Percentiles rank a stretch among this genome's conserved stretches.
Conservation (phyloP, 2,797 vertebrate genomes). For the Valencia hispanica region DNA sequence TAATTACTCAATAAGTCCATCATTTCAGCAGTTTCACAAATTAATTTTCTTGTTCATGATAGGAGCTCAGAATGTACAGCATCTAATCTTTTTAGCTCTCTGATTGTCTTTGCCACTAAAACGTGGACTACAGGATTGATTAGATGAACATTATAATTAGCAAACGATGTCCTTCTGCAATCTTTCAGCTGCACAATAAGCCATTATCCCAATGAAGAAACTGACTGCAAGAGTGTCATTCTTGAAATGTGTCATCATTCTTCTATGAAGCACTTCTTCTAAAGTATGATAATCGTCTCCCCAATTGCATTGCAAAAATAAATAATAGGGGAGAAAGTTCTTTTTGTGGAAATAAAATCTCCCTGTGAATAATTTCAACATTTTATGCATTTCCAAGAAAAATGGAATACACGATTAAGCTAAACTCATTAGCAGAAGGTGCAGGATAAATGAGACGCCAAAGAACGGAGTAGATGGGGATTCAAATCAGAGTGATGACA, state of each 20-base stretch:
- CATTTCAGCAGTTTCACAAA: slow-evolving; percentile 8
- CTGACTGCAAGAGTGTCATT: slow-evolving; percentile 33
- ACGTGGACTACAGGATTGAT: slow-evolving; percentile 4
- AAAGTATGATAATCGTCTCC: slow-evolving; percentile 57
- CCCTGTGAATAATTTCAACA: slow-evolving; percentile 53
- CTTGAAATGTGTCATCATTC: slow-evolving; percentile 62
- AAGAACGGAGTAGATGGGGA: slow-evolving; percentile 45
- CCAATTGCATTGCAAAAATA: slow-evolving; percentile 51
- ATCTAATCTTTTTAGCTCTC: neutral
- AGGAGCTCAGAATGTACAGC: neutral
- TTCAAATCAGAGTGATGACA: slow-evolving; percentile 63
- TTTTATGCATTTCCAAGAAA: slow-evolving; percentile 72
- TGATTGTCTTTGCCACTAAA: slow-evolving; percentile 6
- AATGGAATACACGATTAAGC: slow-evolving; percentile 74
- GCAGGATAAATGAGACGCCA: slow-evolving; percentile 56
- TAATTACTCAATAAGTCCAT: slow-evolving; percentile 20
- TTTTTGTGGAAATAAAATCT: slow-evolving; percentile 49
- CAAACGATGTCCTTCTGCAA: slow-evolving; percentile 25
- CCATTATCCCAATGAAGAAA: slow-evolving; percentile 26
- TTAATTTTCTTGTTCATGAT: slow-evolving; percentile 18
- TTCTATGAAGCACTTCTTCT: slow-evolving; percentile 28
- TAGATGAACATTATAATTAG: slow-evolving; percentile 17
- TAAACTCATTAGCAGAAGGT: slow-evolving; percentile 65
- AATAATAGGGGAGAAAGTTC: slow-evolving; percentile 27
- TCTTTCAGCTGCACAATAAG: slow-evolving; percentile 52